Evolutionary conservation across 2,113 vertebrate genomes (phyloP).

Genomic region (Cricetomys ansorgei): DNA sequence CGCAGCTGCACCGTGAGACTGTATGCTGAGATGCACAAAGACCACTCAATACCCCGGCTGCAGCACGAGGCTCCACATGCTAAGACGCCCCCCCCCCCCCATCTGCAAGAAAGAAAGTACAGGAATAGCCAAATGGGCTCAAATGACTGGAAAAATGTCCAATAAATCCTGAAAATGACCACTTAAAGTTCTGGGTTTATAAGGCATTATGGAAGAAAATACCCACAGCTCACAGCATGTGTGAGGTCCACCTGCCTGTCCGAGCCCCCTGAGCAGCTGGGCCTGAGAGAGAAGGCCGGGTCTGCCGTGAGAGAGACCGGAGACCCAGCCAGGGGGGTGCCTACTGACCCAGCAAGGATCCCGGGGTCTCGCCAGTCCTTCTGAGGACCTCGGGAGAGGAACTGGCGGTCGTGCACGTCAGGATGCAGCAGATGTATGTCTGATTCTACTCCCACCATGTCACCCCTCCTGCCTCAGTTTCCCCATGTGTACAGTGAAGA

Average conservation of each 20-base stretch:
- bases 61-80: accelerated
- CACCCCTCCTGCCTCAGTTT: neutral
- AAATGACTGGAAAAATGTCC: neutral
- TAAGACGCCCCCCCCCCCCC: neutral
- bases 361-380: neutral
- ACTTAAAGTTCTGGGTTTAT: neutral
- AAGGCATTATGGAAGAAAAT: neutral
- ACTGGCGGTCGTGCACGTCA: neutral
- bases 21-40: neutral
- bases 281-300: neutral
- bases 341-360: neutral
- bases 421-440: neutral
- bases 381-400: neutral
- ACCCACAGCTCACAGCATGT: neutral
- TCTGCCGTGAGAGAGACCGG: neutral
- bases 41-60: too few relatives aligned
- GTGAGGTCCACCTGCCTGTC: neutral
- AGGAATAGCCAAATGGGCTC: neutral
- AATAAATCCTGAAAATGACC: neutral
- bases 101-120: neutral
- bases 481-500: neutral
- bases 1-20: accelerated
- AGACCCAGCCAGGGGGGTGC: neutral
- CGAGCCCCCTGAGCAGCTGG: neutral
- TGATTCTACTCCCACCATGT: neutral